Evolutionary conservation across 2,113 vertebrate genomes (phyloP).

Genomic region (Paramisgurnus dabryanus): DNA sequence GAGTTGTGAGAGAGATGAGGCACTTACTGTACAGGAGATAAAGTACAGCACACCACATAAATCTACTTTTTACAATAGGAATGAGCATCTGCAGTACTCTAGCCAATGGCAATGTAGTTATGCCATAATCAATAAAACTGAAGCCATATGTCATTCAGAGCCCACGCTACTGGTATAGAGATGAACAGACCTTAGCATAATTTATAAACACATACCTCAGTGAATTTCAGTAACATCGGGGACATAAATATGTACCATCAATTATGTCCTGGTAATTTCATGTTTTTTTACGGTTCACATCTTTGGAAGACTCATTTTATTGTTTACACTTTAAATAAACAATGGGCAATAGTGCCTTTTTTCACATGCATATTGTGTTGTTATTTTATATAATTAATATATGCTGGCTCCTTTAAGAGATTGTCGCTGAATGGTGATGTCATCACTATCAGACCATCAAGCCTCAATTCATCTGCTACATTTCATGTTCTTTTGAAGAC

Average conservation of each 20-base stretch:
- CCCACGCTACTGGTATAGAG: neutral
- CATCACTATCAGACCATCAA: too few relatives aligned
- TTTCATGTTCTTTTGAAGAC: too few relatives aligned
- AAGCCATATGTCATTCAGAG: neutral
- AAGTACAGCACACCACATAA: conserved; percentile 64
- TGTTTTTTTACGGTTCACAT: too few relatives aligned
- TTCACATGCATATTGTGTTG: too few relatives aligned
- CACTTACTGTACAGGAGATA: conserved; percentile 59
- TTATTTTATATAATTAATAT: too few relatives aligned
- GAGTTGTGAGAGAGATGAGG: conserved; percentile 62
- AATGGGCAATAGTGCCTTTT: too few relatives aligned
- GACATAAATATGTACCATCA: neutral
- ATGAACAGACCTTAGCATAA: neutral
- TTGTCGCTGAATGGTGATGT: too few relatives aligned
- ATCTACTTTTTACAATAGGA: conserved; percentile 63
- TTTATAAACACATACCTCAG: neutral
- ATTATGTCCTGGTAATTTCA: neutral
- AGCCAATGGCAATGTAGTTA: conserved; percentile 56
- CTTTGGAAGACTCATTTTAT: neutral
- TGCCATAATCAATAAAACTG: conserved; percentile 53
- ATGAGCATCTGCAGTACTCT: conserved; percentile 63
- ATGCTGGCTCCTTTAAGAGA: too few relatives aligned
- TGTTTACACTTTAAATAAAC: neutral
- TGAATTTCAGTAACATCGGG: neutral
- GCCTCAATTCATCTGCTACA: too few relatives aligned